phyloP scores from a whole-genome alignment of 2,797 vertebrate genomes.

The Sebastes flavidus region DNA sequence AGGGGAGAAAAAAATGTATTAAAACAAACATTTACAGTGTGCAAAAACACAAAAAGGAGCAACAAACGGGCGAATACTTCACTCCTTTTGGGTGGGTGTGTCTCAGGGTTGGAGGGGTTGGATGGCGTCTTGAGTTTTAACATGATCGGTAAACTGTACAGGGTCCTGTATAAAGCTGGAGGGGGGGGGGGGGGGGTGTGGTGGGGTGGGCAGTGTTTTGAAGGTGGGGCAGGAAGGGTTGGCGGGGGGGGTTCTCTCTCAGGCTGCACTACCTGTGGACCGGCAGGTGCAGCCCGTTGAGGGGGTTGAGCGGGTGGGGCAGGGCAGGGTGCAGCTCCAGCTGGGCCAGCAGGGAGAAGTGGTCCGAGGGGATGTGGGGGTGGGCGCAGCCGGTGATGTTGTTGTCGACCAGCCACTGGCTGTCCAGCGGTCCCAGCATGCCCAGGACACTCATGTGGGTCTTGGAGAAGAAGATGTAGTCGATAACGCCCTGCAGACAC shows the following conservation, averaged over 20 bases:
- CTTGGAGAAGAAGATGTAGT: slow-evolving; percentile 99
- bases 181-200: neutral
- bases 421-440: slow-evolving; percentile 94
- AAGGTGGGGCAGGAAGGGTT: neutral
- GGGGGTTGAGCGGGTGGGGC: slow-evolving; percentile 85
- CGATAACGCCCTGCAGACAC: slow-evolving; percentile 93
- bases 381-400: slow-evolving; percentile 98
- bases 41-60: slow-evolving; percentile 78
- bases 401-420: slow-evolving; percentile 96
- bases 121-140: slow-evolving; percentile 34
- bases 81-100: slow-evolving; percentile 79
- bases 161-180: slow-evolving; percentile 51
- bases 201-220: slow-evolving; percentile 41
- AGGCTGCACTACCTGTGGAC: slow-evolving; percentile 93
- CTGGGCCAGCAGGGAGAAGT: slow-evolving; percentile 99
- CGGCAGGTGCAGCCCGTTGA: slow-evolving; percentile 95
- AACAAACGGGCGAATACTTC: slow-evolving; percentile 83
- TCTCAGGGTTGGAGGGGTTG: slow-evolving; percentile 1
- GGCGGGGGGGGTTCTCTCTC: neutral
- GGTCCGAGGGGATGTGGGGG: slow-evolving; percentile 99
- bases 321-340: slow-evolving; percentile 92
- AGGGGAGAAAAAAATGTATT: slow-evolving; percentile 64
- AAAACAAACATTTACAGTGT: slow-evolving; percentile 36
- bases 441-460: slow-evolving; percentile 96
- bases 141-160: slow-evolving; percentile 59